Percentiles rank a stretch among this genome's conserved stretches.
Conservation (phyloP, 2,888 invertebrate genomes). For the Callyntrura guangdongensis region DNA sequence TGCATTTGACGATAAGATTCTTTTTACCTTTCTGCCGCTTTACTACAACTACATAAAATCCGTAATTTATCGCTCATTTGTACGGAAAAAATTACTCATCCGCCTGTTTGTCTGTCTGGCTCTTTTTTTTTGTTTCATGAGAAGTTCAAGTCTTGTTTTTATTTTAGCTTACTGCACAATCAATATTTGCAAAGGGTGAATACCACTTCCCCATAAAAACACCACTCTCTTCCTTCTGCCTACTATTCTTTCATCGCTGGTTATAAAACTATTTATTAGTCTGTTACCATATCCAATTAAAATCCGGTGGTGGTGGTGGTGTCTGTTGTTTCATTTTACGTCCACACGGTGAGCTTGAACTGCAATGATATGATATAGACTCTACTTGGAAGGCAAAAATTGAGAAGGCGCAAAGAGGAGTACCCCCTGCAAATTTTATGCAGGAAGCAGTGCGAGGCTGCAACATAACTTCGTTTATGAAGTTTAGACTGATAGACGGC, state of each 20-base stretch:
- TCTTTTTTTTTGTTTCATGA: neutral
- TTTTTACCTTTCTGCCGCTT: neutral
- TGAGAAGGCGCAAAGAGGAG: neutral
- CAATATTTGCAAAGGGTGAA: neutral
- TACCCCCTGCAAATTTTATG: conserved; percentile 56
- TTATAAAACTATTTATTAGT: conserved; percentile 20
- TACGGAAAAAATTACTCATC: neutral
- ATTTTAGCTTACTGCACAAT: neutral
- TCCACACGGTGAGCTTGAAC: neutral
- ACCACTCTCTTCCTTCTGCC: neutral
- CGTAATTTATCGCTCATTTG: conserved; percentile 21
- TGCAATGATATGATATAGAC: conserved; percentile 18
- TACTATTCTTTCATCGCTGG: neutral
- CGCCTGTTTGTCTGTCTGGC: conserved; percentile 35
- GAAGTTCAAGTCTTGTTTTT: neutral
- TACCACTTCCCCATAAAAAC: conserved; percentile 14
- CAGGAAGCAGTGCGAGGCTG: conserved; percentile 48
- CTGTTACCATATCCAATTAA: conserved; percentile 31
- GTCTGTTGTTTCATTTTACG: neutral
- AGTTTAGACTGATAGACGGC: neutral
- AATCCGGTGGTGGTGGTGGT: conserved; percentile 31
- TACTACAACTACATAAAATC: neutral
- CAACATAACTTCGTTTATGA: conserved; percentile 7
- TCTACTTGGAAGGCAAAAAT: neutral
- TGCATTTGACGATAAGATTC: conserved; percentile 13